Percentiles rank a stretch among this genome's conserved stretches.
These are phyloP conservation scores for Lamellibrachia luymesi DNA, from an alignment of 1,140 invertebrate genomes.

Conservation along the genomic window DNA sequence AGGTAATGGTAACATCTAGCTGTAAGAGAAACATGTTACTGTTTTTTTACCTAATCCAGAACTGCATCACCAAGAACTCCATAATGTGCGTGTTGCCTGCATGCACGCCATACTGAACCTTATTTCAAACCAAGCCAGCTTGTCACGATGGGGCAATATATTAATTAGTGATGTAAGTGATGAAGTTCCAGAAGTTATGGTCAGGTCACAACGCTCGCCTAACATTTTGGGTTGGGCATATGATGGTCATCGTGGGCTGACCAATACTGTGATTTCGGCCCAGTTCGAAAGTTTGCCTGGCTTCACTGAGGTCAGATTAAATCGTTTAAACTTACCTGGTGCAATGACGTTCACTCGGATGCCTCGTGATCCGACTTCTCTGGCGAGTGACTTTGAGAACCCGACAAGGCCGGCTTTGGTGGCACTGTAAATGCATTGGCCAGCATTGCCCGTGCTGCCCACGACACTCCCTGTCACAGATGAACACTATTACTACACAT, in stretches of 20 bases:
- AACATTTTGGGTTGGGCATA: background rate
- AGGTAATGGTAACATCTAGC: background rate
- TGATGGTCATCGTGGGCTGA: background rate
- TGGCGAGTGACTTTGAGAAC: constrained; percentile 77
- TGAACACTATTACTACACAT: background rate
- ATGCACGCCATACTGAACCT: background rate
- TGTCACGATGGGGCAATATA: background rate
- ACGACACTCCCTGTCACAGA: constrained; percentile 21
- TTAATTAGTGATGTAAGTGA: background rate
- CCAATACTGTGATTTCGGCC: background rate
- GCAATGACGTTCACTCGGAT: constrained; percentile 74
- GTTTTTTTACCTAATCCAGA: background rate
- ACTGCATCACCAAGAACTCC: background rate
- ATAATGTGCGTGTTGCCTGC: background rate
- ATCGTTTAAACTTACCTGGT: constrained; percentile 63
- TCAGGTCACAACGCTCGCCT: too few relatives aligned
- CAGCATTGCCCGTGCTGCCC: constrained; percentile 70
- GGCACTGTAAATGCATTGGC: constrained; percentile 79
- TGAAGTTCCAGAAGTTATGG: too few relatives aligned
- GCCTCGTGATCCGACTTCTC: constrained; percentile 70
- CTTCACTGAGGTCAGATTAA: background rate
- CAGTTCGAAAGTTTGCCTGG: background rate
- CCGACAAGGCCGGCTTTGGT: constrained; percentile 82
- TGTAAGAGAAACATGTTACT: background rate
- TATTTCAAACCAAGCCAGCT: background rate